These are phyloP conservation scores for Hyposoter didymator DNA, from an alignment of 2,888 invertebrate genomes.

Conservation along the genomic window DNA sequence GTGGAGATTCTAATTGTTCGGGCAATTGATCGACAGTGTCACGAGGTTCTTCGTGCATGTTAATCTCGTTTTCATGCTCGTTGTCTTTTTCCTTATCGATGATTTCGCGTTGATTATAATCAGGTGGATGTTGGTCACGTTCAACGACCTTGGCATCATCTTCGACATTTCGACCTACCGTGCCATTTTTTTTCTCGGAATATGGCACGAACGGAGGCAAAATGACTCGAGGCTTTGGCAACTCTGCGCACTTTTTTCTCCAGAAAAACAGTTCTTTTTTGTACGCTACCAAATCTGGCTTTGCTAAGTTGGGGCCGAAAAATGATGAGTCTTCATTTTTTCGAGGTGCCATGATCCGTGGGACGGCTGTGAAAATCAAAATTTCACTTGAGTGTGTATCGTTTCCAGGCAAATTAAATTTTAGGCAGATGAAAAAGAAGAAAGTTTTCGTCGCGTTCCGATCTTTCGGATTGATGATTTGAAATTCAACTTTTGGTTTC, in stretches of 20 bases:
- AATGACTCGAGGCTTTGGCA: constrained; percentile 73
- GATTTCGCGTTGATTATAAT: constrained; percentile 36
- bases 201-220: constrained; percentile 69
- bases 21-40: not conserved
- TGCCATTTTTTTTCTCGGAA: constrained; percentile 20
- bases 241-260: constrained; percentile 70
- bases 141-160: constrained; percentile 15
- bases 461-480: not conserved
- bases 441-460: not conserved
- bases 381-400: not conserved
- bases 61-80: constrained; percentile 13
- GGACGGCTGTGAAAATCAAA: constrained; percentile 71
- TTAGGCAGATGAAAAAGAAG: not conserved
- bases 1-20: not conserved
- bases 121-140: not conserved
- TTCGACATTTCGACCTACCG: not conserved
- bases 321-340: constrained; percentile 73
- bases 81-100: constrained; percentile 31
- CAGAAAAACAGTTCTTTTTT: constrained; percentile 70
- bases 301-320: constrained; percentile 70
- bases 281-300: constrained; percentile 74
- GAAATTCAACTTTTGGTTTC: not conserved
- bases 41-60: constrained; percentile 5
- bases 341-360: constrained; percentile 45
- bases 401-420: not conserved